Evolutionary conservation across 1,140 invertebrate genomes (phyloP), one percentile per base, ranked within the genome.

Genomic region (Thaumetopoea pityocampa): DNA sequence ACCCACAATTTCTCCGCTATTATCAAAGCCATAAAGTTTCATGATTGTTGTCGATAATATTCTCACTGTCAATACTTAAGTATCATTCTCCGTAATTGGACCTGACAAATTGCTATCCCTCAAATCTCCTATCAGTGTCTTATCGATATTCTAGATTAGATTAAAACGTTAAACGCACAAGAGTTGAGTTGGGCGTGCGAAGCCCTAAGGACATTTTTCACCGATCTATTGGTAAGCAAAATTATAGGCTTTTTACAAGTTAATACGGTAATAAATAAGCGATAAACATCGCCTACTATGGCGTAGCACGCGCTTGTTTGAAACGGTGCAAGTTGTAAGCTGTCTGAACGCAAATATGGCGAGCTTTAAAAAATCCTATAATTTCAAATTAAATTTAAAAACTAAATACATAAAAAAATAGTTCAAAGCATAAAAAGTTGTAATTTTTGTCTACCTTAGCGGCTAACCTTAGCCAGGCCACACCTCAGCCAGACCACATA

Each of bases 181-280:
- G 18, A 37, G 36, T 22, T 32, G 2, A 23, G 27, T 11, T 26
- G 12, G 41, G 42, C 52, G 48, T 42, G 52, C 52, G 48, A 18
- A 40, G 49, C 48, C 70, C 58, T 41, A n/a, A 42, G 65, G 67
- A 63, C 51, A 63, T 78, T 76, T 80, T 81, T 67, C 61, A 73
- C 63, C 45, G 45, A 23, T 16, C 40, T 38, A 49, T 53, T 24
- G 34, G 22, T 38, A 45, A 34, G 45, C 33, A 27, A 73, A 74
- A 77, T 78, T 70, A 76, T 72, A 70, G 71, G 55, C 57, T 72
- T 76, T 67, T 64, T 65, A 65, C 62, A 53, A 60, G 53, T 67
- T 65, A 72, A 68, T 71, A 60, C 46, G 42, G 55, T 47, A 57
- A 62, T 74, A 60, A 70, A 72, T 65, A 63, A 59, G 40, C 63